Conservation (phyloP, 2,888 invertebrate species). For the Bugulina stolonifera region DNA sequence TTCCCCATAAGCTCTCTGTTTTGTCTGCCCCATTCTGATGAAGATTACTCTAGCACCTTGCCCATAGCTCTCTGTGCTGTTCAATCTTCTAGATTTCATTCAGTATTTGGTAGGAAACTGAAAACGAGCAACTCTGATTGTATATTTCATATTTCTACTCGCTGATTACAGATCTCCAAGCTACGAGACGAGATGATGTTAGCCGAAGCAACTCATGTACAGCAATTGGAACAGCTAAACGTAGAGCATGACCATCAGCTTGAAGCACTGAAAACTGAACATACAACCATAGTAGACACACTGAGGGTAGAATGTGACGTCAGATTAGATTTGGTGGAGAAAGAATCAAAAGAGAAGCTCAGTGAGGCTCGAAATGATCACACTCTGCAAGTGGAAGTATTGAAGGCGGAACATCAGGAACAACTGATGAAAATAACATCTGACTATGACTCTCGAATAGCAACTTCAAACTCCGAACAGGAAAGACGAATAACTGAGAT, state of each 20-base stretch:
- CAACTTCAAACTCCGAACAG: too few species aligned
- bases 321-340: not conserved
- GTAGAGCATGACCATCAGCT: not conserved
- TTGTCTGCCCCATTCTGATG: too few species aligned
- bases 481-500: too few species aligned
- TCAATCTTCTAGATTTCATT: too few species aligned
- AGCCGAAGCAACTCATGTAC: not conserved
- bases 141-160: too few species aligned
- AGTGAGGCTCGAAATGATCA: not conserved
- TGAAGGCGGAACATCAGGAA: not conserved
- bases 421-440: not conserved
- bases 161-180: not conserved
- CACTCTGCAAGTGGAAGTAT: not conserved
- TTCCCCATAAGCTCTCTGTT: too few species aligned
- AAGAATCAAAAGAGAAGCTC: too few species aligned
- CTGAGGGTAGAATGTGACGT: not conserved
- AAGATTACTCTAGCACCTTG: too few species aligned
- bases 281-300: not conserved
- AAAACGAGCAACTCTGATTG: too few species aligned
- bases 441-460: not conserved
- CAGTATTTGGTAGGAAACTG: too few species aligned
- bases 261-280: not conserved
- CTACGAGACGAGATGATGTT: not conserved
- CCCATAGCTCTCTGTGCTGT: too few species aligned
- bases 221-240: not conserved